phyloP scores from a whole-genome alignment of 2,888 invertebrate species.

The Ornithoptera priamus region DNA sequence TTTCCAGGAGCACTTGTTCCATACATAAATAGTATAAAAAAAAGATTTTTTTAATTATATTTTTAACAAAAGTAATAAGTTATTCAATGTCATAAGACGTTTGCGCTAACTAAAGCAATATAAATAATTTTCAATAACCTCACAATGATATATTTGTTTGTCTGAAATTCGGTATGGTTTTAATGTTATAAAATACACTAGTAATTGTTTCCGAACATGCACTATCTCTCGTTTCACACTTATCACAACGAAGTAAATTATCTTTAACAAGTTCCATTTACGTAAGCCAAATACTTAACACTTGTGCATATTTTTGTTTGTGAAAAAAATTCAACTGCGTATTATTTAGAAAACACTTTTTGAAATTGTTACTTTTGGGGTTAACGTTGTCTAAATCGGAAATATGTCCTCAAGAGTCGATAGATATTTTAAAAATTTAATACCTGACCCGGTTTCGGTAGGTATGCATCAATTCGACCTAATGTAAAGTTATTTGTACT shows the following conservation, averaged over 20 bases:
- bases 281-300: slow-evolving; percentile 17
- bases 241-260: slow-evolving; percentile 9
- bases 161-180: not conserved
- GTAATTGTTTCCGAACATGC: slow-evolving; percentile 4
- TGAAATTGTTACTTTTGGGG: not conserved
- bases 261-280: slow-evolving; percentile 24
- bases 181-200: not conserved
- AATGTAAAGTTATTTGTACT: slow-evolving; percentile 40
- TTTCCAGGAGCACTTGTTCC: not conserved
- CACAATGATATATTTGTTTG: not conserved
- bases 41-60: not conserved
- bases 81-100: not conserved
- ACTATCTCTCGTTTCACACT: slow-evolving; percentile 11
- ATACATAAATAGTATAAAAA: not conserved
- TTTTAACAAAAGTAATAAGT: not conserved
- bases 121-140: not conserved
- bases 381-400: not conserved
- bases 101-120: not conserved
- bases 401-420: slow-evolving; percentile 28
- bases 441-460: slow-evolving; percentile 49
- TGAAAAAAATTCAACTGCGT: not conserved
- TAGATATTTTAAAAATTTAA: slow-evolving; percentile 46
- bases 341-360: not conserved
- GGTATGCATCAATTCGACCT: slow-evolving; percentile 41
- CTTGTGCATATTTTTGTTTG: slow-evolving; percentile 15